These are phyloP conservation scores for Bombycilla garrulus DNA, from an alignment of 2,113 vertebrate genomes.

Conservation along the genomic window DNA sequence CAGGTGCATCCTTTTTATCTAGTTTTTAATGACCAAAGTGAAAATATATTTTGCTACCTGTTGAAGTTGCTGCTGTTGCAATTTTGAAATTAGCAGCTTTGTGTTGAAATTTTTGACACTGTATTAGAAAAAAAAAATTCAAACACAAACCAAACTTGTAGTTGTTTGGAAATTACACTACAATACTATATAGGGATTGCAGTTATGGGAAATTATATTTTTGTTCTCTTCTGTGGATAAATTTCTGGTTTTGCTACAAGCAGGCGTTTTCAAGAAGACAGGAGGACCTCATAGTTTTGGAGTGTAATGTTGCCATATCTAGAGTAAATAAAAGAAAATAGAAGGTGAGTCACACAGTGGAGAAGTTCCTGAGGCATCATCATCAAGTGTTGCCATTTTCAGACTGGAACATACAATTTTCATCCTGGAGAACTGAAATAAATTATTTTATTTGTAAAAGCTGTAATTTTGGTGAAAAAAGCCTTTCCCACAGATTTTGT, in stretches of 20 bases:
- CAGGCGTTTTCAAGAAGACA: neutral
- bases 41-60: neutral
- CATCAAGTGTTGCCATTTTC: neutral
- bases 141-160: neutral
- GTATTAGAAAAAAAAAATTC: fast-evolving
- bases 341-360: neutral
- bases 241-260: neutral
- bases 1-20: neutral
- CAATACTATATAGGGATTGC: neutral
- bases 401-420: neutral
- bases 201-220: neutral
- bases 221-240: neutral
- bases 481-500: neutral
- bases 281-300: neutral
- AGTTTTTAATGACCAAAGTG: neutral
- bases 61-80: neutral
- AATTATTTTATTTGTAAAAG: neutral
- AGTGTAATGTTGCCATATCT: neutral
- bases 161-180: neutral
- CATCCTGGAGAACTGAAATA: neutral
- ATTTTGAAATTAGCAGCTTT: neutral
- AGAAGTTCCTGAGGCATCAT: neutral
- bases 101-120: neutral
- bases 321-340: neutral
- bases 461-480: neutral